Evolutionary conservation across 2,888 invertebrate species (phyloP).

Genomic region (Caenorhabditis doughertyi): DNA sequence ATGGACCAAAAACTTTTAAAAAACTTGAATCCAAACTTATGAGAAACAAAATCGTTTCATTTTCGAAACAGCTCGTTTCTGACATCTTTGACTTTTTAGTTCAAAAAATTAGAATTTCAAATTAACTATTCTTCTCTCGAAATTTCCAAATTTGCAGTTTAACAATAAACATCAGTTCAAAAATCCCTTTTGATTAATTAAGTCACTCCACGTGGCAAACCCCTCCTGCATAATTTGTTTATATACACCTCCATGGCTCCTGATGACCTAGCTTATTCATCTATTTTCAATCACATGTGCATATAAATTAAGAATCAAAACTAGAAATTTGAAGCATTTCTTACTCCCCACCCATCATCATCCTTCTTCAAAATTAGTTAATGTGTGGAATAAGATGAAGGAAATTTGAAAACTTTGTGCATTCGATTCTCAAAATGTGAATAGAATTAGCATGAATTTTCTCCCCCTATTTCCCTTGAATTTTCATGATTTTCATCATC

Average conservation of each 20-base stretch:
- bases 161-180: background rate
- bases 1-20: too few relatives aligned
- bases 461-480: background rate
- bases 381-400: slow-evolving; percentile 5
- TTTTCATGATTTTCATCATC: background rate
- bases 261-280: background rate
- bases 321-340: slow-evolving; percentile 27
- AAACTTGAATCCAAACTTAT: too few relatives aligned
- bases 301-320: slow-evolving; percentile 27
- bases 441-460: slow-evolving; percentile 61
- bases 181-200: background rate
- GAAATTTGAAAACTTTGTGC: slow-evolving; percentile 30
- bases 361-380: slow-evolving; percentile 27
- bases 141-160: background rate
- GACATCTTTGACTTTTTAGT: too few relatives aligned
- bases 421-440: slow-evolving; percentile 5
- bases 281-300: slow-evolving; percentile 15
- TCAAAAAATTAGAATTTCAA: too few relatives aligned
- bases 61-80: too few relatives aligned
- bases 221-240: background rate
- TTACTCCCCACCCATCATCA: background rate
- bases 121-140: background rate
- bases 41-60: too few relatives aligned
- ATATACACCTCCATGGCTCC: background rate
- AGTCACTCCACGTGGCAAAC: too few relatives aligned